Conservation (phyloP, 2,113 vertebrate genomes). For the Platysteira castanea region DNA sequence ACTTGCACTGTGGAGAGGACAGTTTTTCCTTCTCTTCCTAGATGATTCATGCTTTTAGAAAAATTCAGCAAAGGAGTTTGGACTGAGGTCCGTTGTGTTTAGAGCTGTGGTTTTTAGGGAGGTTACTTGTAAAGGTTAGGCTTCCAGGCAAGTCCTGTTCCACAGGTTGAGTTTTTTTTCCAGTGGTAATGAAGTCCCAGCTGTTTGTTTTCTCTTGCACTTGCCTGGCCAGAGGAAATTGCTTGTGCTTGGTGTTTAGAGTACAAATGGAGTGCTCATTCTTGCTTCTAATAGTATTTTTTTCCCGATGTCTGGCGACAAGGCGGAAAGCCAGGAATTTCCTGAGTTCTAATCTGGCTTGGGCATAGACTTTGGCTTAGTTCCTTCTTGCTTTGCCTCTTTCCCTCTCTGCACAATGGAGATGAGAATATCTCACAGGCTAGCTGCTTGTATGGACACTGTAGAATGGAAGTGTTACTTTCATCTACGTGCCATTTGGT, state of each 20-base stretch:
- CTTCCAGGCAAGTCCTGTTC: background rate
- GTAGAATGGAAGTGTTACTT: background rate
- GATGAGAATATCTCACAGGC: background rate
- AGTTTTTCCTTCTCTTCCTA: background rate
- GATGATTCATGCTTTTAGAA: background rate
- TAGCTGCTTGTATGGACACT: background rate
- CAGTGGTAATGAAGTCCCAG: background rate
- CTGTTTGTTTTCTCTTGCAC: constrained; percentile 13
- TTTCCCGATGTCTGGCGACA: background rate
- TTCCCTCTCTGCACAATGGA: background rate
- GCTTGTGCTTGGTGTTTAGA: background rate
- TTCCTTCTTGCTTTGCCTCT: background rate
- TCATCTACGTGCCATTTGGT: background rate
- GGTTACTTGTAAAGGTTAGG: constrained; percentile 19
- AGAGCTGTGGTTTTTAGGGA: background rate
- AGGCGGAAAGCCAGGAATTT: constrained; percentile 37
- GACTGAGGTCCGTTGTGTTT: background rate
- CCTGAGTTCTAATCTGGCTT: constrained; percentile 51
- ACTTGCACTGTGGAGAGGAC: background rate
- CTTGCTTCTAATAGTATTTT: background rate
- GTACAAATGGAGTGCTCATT: background rate
- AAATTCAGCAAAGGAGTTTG: background rate
- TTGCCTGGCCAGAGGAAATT: constrained; percentile 13
- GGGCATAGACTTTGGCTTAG: background rate
- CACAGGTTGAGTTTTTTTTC: background rate